Conservation (phyloP, 1,140 invertebrate genomes). For the Battus philenor region DNA sequence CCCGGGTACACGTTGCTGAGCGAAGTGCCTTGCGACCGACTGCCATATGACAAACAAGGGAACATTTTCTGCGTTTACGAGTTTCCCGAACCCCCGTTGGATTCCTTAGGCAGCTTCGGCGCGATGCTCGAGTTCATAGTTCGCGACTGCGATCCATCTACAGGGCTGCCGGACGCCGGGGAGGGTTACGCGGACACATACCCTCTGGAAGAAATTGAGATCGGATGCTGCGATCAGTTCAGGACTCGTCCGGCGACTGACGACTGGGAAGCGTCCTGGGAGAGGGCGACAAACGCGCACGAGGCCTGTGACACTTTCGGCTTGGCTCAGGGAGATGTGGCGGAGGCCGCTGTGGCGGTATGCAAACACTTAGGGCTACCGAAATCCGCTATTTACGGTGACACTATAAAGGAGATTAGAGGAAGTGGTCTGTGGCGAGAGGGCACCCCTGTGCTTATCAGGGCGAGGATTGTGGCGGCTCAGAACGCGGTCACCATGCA, state of each 20-base stretch:
- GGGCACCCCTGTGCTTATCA: slow-evolving; percentile 90
- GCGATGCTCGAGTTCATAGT: slow-evolving; percentile 95
- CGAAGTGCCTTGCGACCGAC: slow-evolving; percentile 83
- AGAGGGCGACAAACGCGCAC: slow-evolving; percentile 27
- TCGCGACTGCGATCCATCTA: slow-evolving; percentile 96
- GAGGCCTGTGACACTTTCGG: slow-evolving; percentile 48
- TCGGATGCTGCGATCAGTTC: slow-evolving; percentile 85
- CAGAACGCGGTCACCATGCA: slow-evolving; percentile 86
- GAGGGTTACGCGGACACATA: slow-evolving; percentile 86
- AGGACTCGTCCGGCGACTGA: slow-evolving; percentile 30
- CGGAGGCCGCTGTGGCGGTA: slow-evolving; percentile 84
- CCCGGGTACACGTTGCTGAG: slow-evolving; percentile 86
- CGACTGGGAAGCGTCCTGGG: slow-evolving; percentile 47
- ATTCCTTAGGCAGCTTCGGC: slow-evolving; percentile 86
- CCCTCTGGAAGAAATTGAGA: slow-evolving; percentile 92
- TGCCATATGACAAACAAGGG: slow-evolving; percentile 91
- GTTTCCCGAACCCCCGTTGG: slow-evolving; percentile 86
- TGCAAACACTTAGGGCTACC: slow-evolving; percentile 91
- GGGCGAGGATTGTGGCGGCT: slow-evolving; percentile 86
- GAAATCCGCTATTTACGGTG: slow-evolving; percentile 72
- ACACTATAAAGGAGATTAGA: slow-evolving; percentile 82
- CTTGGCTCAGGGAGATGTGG: slow-evolving; percentile 81
- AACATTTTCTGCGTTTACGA: slow-evolving; percentile 90
- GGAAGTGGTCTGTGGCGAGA: slow-evolving; percentile 77
- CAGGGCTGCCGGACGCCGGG: slow-evolving; percentile 82